These are phyloP conservation scores for Porites lobata DNA, from an alignment of 92 coral and sea anemone genomes.

Conservation along the genomic window DNA sequence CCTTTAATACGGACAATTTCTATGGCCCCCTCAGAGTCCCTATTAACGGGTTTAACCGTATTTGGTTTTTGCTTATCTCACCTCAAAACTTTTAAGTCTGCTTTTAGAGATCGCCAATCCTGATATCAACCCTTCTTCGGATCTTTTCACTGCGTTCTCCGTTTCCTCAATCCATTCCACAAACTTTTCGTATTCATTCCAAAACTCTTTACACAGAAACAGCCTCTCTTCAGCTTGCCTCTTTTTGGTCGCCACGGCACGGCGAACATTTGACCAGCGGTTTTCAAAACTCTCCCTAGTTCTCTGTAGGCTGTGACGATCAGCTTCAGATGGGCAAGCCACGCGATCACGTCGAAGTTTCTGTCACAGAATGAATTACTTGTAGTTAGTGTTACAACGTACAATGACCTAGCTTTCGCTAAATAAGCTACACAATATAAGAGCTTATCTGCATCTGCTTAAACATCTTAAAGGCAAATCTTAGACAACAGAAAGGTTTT, in stretches of 20 bases:
- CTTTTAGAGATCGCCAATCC: slow-evolving; percentile 73
- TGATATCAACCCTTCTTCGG: slow-evolving; percentile 50
- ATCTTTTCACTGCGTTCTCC: slow-evolving; percentile 72
- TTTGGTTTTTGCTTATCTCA: background rate
- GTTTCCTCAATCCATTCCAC: slow-evolving; percentile 83
- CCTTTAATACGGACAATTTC: no score
- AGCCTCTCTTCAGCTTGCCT: slow-evolving; percentile 94
- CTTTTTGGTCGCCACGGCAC: slow-evolving; percentile 71
- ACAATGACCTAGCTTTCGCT: no score
- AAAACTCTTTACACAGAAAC: slow-evolving; percentile 87
- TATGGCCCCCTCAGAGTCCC: no score
- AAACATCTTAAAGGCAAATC: no score
- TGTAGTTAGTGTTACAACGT: background rate
- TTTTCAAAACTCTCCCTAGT: slow-evolving; percentile 94
- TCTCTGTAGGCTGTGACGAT: slow-evolving; percentile 74
- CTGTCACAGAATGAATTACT: slow-evolving; percentile 46
- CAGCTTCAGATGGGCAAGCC: slow-evolving; percentile 90
- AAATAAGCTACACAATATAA: no score
- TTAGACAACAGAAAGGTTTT: no score
- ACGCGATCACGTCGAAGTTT: slow-evolving; percentile 89
- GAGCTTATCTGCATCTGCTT: no score
- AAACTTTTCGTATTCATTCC: slow-evolving; percentile 93
- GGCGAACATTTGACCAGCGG: slow-evolving; percentile 93
- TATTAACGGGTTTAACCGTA: no score
- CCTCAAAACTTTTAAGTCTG: slow-evolving; percentile 83